Evolutionary conservation across 2,797 vertebrate species (phyloP).

Genomic region (Enteromius argenteus): DNA sequence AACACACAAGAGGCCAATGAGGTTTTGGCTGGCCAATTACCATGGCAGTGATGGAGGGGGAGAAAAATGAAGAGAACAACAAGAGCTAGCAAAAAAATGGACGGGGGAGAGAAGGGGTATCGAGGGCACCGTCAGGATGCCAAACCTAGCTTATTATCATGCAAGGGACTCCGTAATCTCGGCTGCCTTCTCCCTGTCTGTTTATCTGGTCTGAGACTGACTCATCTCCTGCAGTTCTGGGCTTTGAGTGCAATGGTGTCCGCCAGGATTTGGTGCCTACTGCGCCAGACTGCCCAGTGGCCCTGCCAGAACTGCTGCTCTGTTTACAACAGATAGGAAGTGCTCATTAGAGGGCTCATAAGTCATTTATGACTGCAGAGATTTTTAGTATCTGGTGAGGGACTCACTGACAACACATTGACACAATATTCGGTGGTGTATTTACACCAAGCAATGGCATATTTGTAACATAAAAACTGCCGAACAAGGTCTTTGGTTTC

Average conservation of each 20-base stretch:
- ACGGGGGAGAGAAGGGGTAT: conserved; percentile 18
- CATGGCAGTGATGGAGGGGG: conserved; percentile 39
- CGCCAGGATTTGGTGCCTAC: conserved; percentile 59
- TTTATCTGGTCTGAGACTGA: conserved; percentile 63
- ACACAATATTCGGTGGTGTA: conserved; percentile 35
- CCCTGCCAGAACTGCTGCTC: conserved; percentile 61
- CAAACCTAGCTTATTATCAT: conserved; percentile 60
- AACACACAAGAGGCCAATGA: conserved; percentile 59
- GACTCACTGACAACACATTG: conserved; percentile 44
- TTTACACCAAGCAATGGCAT: conserved; percentile 16
- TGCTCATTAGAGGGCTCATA: conserved; percentile 58
- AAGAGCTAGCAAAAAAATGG: conserved; percentile 50
- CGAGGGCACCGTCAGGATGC: conserved; percentile 45
- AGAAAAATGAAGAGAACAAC: conserved; percentile 51
- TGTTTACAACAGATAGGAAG: conserved; percentile 66
- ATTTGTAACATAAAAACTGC: conserved; percentile 3
- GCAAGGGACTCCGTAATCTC: conserved; percentile 58
- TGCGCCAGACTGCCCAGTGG: conserved; percentile 57
- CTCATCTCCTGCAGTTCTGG: conserved; percentile 61
- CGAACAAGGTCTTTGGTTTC: neutral
- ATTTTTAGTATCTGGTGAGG: conserved; percentile 53
- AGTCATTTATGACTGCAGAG: conserved; percentile 54
- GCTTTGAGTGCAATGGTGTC: conserved; percentile 58
- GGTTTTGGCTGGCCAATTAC: conserved; percentile 59
- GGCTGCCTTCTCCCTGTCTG: conserved; percentile 53